phyloP scores from a whole-genome alignment of 2,797 vertebrate species.

The Microctenopoma stevenorrisi region DNA sequence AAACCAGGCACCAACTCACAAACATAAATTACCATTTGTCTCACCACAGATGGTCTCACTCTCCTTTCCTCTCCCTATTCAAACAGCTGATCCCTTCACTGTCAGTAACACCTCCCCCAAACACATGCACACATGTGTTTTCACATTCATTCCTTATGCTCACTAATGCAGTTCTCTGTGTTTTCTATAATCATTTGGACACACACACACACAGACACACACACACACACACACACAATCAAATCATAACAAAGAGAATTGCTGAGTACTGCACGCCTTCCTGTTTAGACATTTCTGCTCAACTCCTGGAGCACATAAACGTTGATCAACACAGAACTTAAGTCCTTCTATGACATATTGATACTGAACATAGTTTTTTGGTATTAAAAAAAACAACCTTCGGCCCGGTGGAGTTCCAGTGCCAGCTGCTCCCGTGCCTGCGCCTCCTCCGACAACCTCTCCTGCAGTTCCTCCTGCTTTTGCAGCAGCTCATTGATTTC shows the following conservation, averaged over 20 bases:
- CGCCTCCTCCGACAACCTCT: slow-evolving; percentile 89
- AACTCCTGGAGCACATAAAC: neutral
- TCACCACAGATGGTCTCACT: slow-evolving; percentile 57
- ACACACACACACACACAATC: slow-evolving; percentile 10
- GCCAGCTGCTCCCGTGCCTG: slow-evolving; percentile 91
- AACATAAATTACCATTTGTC: slow-evolving; percentile 43
- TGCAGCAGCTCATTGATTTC: slow-evolving; percentile 89
- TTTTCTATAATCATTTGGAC: slow-evolving; percentile 23
- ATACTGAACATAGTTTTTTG: neutral
- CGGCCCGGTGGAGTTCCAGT: slow-evolving; percentile 92
- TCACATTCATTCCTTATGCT: slow-evolving; percentile 25
- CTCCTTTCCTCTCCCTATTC: slow-evolving; percentile 44
- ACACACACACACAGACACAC: slow-evolving; percentile 15
- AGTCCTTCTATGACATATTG: neutral
- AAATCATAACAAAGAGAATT: slow-evolving; percentile 7
- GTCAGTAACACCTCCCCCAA: slow-evolving; percentile 22
- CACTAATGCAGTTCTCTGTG: slow-evolving; percentile 5
- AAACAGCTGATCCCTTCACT: slow-evolving; percentile 66
- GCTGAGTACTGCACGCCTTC: neutral
- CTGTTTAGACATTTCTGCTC: neutral
- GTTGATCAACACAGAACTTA: neutral
- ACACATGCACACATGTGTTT: slow-evolving; percentile 37
- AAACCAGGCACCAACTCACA: slow-evolving; percentile 3
- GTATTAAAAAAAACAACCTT: slow-evolving; percentile 79
- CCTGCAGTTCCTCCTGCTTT: slow-evolving; percentile 94